A percentile compares a stretch with the other conserved stretches of the same genome.
These are phyloP conservation scores for Orchesella flavescens DNA, from an alignment of 2,888 invertebrate species.

Conservation along the genomic window DNA sequence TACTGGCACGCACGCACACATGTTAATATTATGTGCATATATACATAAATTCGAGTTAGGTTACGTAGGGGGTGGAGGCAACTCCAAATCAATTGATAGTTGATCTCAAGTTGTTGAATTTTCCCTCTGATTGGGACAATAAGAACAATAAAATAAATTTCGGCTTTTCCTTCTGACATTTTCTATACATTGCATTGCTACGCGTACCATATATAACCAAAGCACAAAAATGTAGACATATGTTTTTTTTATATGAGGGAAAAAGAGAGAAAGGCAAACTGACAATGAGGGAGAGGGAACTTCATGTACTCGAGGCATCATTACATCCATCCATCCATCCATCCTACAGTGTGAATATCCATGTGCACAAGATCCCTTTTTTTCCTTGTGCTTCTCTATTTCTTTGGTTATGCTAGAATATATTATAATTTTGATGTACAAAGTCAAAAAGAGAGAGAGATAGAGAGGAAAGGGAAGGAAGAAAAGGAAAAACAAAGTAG, in stretches of 20 bases:
- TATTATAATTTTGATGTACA: slow-evolving; percentile 56
- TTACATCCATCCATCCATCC: too few relatives aligned
- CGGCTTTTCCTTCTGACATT: slow-evolving; percentile 16
- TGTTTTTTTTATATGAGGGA: too few relatives aligned
- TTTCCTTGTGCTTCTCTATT: not conserved
- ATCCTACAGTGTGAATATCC: too few relatives aligned
- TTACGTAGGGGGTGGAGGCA: not conserved
- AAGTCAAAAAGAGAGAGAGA: slow-evolving; percentile 22
- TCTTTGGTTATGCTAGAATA: not conserved
- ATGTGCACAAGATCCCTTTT: not conserved
- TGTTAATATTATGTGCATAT: too few relatives aligned
- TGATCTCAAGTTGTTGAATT: slow-evolving; percentile 47
- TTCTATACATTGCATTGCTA: slow-evolving; percentile 1
- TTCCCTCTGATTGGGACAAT: slow-evolving; percentile 46
- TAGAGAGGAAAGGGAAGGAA: slow-evolving; percentile 18
- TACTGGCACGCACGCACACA: too few relatives aligned
- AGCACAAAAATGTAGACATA: too few relatives aligned
- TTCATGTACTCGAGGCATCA: too few relatives aligned
- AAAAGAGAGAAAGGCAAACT: too few relatives aligned
- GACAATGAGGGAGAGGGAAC: too few relatives aligned
- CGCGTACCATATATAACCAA: not conserved
- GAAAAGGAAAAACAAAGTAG: slow-evolving; percentile 21
- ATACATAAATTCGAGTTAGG: too few relatives aligned
- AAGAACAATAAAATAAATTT: slow-evolving; percentile 49
- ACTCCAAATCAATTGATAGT: slow-evolving; percentile 44